A percentile compares a stretch with the other conserved stretches of the same genome.
phyloP scores from a whole-genome alignment of 2,797 vertebrate species.

The Echeneis naucrates region DNA sequence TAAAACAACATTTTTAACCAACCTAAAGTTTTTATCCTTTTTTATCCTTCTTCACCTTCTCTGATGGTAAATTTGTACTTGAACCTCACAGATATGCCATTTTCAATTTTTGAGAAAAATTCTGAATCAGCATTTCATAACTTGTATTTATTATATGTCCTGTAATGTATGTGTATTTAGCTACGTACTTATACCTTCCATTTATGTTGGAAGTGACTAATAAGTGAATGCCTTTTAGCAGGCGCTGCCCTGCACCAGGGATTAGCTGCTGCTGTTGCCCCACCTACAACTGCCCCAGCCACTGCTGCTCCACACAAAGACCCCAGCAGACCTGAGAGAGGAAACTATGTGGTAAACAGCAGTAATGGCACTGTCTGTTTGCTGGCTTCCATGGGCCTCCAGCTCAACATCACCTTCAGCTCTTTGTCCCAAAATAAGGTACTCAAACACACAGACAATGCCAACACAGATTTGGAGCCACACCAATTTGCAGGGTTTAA shows the following conservation, averaged over 20 bases:
- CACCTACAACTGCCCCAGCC: conserved; percentile 64
- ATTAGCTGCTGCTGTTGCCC: conserved; percentile 65
- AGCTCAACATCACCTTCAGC: conserved; percentile 89
- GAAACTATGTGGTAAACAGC: conserved; percentile 84
- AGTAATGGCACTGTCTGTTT: conserved; percentile 78
- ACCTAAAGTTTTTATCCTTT: no score
- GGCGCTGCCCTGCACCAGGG: conserved; percentile 69
- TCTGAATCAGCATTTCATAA: no score
- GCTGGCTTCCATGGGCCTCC: conserved; percentile 86
- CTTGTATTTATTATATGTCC: background rate
- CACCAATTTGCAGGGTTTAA: background rate
- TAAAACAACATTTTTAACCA: no score
- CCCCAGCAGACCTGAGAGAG: conserved; percentile 77
- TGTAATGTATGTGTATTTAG: background rate
- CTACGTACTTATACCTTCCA: background rate
- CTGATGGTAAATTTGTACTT: no score
- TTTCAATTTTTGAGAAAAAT: no score
- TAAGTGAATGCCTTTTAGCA: conserved; percentile 41
- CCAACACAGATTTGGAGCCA: background rate
- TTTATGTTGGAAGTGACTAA: background rate
- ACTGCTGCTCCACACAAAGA: conserved; percentile 68
- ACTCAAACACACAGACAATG: background rate
- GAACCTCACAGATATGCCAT: no score
- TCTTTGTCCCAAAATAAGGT: conserved; percentile 80
- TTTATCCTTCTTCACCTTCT: no score